Evolutionary conservation across 2,797 vertebrate genomes (phyloP).

Genomic region (Bufotes viridis): DNA sequence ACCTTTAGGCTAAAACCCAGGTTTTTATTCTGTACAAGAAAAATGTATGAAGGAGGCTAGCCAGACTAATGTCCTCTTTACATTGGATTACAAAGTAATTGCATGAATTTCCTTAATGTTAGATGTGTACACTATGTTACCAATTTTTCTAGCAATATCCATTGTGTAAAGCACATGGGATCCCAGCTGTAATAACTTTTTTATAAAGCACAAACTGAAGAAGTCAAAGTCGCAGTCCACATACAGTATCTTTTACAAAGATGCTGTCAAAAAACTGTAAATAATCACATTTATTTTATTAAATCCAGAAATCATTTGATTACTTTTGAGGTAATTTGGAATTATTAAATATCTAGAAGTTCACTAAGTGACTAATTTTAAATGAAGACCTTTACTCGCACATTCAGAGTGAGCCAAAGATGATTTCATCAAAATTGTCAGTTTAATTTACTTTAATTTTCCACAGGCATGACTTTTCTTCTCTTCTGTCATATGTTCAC

Average conservation of each 20-base stretch:
- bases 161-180: not conserved
- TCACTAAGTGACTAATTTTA: constrained; percentile 39
- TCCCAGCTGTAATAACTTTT: not conserved
- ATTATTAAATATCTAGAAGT: not conserved
- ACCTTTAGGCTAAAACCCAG: no score
- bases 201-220: not conserved
- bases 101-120: no score
- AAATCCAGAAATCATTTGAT: constrained; percentile 2
- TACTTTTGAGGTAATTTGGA: constrained; percentile 2
- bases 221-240: not conserved
- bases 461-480: constrained; percentile 9
- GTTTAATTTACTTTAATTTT: constrained; percentile 45
- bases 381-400: constrained; percentile 34
- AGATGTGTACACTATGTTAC: not conserved
- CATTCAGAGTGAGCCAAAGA: constrained; percentile 19
- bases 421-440: constrained; percentile 50
- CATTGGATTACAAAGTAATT: no score
- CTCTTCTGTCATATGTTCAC: constrained; percentile 39
- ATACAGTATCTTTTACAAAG: not conserved
- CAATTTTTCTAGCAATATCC: not conserved
- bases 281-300: constrained; percentile 1
- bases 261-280: not conserved
- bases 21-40: no score
- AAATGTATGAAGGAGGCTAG: no score
- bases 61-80: no score